phyloP scores from a whole-genome alignment of 2,888 invertebrate genomes.

The Brachynemurus nebulosus region DNA sequence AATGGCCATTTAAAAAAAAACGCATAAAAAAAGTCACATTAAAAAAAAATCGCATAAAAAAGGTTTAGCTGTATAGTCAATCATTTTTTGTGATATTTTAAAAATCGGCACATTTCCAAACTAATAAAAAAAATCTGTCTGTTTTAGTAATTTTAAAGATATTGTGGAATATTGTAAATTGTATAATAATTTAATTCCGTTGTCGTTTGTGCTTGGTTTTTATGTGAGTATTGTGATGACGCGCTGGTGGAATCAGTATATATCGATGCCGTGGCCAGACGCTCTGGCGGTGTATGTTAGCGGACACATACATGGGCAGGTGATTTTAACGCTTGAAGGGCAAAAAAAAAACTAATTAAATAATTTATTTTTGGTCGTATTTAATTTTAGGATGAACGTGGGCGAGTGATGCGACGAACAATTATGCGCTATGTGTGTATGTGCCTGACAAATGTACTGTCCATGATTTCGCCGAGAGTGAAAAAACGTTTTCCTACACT shows the following conservation, averaged over 20 bases:
- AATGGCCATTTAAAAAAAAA: no score
- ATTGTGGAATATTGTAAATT: conserved; percentile 73
- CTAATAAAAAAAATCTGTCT: no score
- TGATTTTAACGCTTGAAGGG: conserved; percentile 21
- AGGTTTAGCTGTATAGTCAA: no score
- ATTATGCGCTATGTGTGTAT: conserved; percentile 74
- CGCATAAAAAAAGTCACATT: no score
- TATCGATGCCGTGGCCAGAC: conserved; percentile 73
- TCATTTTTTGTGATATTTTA: no score
- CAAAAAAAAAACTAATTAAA: conserved; percentile 1
- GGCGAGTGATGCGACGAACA: conserved; percentile 67
- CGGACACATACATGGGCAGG: conserved; percentile 68
- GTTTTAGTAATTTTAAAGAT: conserved; percentile 61
- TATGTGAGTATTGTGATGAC: conserved; percentile 88
- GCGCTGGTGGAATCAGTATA: conserved; percentile 85
- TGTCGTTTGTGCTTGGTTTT: conserved; percentile 88
- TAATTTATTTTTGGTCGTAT: conserved; percentile 7
- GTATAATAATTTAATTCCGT: conserved; percentile 76
- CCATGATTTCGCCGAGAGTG: conserved; percentile 75
- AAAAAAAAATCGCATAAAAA: no score
- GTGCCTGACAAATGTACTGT: conserved; percentile 75
- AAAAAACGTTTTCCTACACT: conserved; percentile 79
- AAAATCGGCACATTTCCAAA: no score
- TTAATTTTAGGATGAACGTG: conserved; percentile 54
- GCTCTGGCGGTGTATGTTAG: conserved; percentile 76